phyloP scores from a whole-genome alignment of 2,113 vertebrate genomes.

The Lonchura striata region DNA sequence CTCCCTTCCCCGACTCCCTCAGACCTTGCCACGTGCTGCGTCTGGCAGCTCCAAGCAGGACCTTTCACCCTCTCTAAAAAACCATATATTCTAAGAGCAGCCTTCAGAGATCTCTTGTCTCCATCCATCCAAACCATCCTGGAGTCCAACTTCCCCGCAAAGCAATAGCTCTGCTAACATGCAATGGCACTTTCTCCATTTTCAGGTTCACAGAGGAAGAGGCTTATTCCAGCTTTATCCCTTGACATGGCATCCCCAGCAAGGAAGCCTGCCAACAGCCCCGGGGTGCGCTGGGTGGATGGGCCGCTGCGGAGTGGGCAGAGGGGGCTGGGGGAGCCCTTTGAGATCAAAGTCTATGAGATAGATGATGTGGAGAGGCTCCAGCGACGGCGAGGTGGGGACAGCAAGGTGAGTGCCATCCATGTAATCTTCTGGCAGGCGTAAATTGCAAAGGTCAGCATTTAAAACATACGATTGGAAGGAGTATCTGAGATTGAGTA shows the following conservation, averaged over 20 bases:
- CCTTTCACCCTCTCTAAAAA: too few species aligned
- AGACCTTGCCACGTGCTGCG: too few species aligned
- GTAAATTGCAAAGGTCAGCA: background rate
- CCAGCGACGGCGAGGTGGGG: conserved; percentile 81
- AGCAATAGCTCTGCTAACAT: background rate
- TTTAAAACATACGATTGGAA: background rate
- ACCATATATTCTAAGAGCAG: too few species aligned
- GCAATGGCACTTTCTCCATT: background rate
- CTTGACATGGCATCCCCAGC: conserved; percentile 85
- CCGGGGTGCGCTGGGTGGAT: conserved; percentile 93
- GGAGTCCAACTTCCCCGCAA: too few species aligned
- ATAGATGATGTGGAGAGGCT: conserved; percentile 96
- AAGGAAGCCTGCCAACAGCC: conserved; percentile 82
- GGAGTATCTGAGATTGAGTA: background rate
- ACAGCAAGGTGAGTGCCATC: conserved; percentile 80
- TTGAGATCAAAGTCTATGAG: conserved; percentile 99
- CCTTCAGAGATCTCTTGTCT: too few species aligned
- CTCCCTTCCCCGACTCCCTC: too few species aligned
- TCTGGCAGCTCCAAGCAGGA: too few species aligned
- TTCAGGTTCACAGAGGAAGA: conserved; percentile 89
- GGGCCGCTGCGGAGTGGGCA: conserved; percentile 84
- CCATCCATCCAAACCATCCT: too few species aligned
- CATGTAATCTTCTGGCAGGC: background rate
- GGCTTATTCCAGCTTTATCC: conserved; percentile 88
- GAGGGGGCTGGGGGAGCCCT: conserved; percentile 83